Evolutionary conservation across 2,113 vertebrate genomes (phyloP).

Genomic region (Apaloderma vittatum): DNA sequence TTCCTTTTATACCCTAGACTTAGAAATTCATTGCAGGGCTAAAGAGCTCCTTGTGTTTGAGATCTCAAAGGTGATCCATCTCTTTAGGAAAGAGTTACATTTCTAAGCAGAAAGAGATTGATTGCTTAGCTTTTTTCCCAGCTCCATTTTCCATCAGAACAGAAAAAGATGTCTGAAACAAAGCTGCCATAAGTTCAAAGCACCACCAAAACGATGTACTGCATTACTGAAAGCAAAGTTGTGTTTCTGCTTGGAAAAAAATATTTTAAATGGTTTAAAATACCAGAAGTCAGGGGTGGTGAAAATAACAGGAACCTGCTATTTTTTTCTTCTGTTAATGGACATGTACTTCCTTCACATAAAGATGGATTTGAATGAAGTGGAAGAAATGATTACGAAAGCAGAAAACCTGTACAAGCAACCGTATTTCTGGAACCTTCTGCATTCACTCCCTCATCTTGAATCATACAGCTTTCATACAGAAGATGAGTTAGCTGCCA

Average conservation of each 20-base stretch:
- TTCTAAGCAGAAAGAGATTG: neutral
- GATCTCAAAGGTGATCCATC: neutral
- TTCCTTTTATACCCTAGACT: neutral
- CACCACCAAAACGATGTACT: neutral
- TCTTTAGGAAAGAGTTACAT: neutral
- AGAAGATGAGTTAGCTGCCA: neutral
- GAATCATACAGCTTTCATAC: neutral
- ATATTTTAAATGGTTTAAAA: neutral
- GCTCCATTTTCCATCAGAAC: neutral
- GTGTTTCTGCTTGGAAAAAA: neutral
- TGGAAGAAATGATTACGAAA: conserved; percentile 63
- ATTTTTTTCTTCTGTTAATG: neutral
- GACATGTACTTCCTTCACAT: neutral
- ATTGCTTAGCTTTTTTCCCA: neutral
- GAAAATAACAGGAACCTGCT: neutral
- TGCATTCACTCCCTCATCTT: conserved; percentile 46
- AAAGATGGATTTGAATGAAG: conserved; percentile 75
- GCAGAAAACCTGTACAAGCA: conserved; percentile 74
- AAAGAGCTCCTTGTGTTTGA: neutral
- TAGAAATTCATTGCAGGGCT: neutral
- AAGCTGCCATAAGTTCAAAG: neutral
- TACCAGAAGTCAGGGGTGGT: neutral
- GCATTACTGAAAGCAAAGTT: neutral
- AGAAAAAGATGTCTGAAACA: neutral
- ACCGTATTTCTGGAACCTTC: conserved; percentile 73